These are phyloP conservation scores for Psammodynastes pulverulentus DNA, from an alignment of 2,113 vertebrate genomes.

Conservation along the genomic window DNA sequence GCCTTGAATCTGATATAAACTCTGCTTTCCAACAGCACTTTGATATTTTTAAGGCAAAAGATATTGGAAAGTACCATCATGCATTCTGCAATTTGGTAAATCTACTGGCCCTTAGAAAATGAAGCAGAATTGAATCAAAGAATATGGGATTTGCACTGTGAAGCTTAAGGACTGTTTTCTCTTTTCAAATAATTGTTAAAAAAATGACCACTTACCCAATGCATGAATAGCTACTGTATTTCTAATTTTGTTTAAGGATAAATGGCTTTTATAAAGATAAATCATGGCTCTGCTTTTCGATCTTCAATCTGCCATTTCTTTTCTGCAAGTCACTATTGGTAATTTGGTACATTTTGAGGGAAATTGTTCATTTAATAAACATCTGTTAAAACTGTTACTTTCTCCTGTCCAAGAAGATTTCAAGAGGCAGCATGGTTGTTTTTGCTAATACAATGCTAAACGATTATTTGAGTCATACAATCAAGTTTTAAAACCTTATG, in stretches of 20 bases:
- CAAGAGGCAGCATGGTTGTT: background rate
- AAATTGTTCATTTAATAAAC: background rate
- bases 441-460: background rate
- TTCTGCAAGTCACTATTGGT: background rate
- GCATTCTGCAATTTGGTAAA: background rate
- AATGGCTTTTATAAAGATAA: background rate
- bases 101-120: background rate
- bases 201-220: background rate
- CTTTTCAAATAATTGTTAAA: background rate
- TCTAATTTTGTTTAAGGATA: background rate
- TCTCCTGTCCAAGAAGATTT: background rate
- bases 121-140: background rate
- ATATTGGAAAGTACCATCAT: background rate
- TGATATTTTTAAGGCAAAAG: background rate
- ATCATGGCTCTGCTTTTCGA: background rate
- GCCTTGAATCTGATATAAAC: background rate
- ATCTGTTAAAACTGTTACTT: background rate
- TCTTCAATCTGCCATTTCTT: background rate
- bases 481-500: background rate
- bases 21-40: background rate
- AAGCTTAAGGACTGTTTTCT: background rate
- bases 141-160: background rate
- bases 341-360: background rate
- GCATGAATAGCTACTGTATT: background rate
- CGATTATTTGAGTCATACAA: background rate